Percentiles rank a stretch among this genome's conserved stretches.
phyloP scores from a whole-genome alignment of 2,113 vertebrate genomes.

The Falcunculus frontatus region DNA sequence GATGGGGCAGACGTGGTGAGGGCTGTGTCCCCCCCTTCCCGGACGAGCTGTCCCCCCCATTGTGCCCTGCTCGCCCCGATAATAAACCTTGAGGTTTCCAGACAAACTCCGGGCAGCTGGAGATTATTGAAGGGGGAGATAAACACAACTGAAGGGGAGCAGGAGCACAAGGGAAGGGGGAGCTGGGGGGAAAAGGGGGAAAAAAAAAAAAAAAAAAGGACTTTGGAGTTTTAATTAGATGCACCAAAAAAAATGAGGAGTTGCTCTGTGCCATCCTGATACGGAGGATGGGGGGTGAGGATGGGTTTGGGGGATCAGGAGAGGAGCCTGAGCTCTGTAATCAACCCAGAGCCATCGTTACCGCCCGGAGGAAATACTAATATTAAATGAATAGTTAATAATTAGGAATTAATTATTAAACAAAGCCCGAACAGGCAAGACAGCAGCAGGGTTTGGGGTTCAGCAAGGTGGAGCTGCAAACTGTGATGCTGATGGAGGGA shows the following conservation, averaged over 20 bases:
- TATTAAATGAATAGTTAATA: not conserved
- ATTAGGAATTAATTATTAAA: not conserved
- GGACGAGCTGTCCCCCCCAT: slow-evolving; percentile 44
- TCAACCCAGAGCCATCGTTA: not conserved
- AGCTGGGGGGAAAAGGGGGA: not conserved
- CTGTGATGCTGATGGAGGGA: accelerated
- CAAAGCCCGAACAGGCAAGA: not conserved
- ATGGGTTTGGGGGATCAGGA: not conserved
- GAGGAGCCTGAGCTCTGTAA: not conserved
- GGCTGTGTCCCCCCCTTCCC: slow-evolving; percentile 30
- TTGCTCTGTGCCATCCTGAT: not conserved
- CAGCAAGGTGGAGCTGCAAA: not conserved
- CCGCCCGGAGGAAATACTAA: not conserved
- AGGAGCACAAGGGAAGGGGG: not conserved
- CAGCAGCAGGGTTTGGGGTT: not conserved
- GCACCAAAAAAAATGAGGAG: not conserved
- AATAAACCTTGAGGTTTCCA: slow-evolving; percentile 75
- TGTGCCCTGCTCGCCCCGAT: slow-evolving; percentile 63
- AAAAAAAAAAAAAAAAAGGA: not conserved
- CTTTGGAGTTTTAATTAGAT: slow-evolving; percentile 19
- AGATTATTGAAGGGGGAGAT: slow-evolving; percentile 72
- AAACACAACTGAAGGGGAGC: slow-evolving; percentile 57
- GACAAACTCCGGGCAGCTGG: slow-evolving; percentile 56
- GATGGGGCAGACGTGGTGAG: not conserved
- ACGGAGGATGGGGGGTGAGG: not conserved